A percentile compares a stretch with the other conserved stretches of the same genome.
These are phyloP conservation scores for Philaenus spumarius DNA, from an alignment of 1,140 invertebrate species.

Conservation along the genomic window DNA sequence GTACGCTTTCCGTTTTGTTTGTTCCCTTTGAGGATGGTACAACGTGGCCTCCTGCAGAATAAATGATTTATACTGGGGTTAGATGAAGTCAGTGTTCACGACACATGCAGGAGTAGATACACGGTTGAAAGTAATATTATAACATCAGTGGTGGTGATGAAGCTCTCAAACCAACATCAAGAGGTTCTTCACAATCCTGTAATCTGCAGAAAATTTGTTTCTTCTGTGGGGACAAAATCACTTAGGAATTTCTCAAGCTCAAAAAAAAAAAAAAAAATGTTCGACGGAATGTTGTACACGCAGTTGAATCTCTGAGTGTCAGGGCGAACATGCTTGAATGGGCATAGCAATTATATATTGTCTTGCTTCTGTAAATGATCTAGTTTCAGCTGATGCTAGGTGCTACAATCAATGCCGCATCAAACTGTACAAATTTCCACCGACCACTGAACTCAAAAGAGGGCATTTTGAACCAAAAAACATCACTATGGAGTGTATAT, in stretches of 20 bases:
- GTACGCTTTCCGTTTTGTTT: too few species aligned
- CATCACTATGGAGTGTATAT: background rate
- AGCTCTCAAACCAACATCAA: background rate
- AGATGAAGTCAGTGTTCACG: too few species aligned
- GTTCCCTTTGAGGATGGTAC: too few species aligned
- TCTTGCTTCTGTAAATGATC: conserved; percentile 15
- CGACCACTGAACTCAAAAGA: too few species aligned
- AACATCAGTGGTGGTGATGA: background rate
- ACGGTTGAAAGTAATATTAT: too few species aligned
- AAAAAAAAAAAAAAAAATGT: background rate
- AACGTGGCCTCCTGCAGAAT: background rate
- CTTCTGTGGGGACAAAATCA: too few species aligned
- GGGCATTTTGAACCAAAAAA: background rate
- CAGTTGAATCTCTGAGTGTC: background rate
- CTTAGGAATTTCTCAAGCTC: too few species aligned
- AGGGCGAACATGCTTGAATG: background rate
- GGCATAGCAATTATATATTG: too few species aligned
- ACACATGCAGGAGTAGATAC: background rate
- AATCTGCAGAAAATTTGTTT: background rate
- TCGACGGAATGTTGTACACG: background rate
- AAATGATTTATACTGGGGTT: background rate
- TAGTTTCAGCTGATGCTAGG: background rate
- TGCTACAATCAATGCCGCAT: background rate
- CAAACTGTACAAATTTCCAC: too few species aligned
- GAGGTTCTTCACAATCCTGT: background rate